These are phyloP conservation scores for Calyptomena viridis DNA, from an alignment of 2,113 vertebrate species.

Conservation along the genomic window DNA sequence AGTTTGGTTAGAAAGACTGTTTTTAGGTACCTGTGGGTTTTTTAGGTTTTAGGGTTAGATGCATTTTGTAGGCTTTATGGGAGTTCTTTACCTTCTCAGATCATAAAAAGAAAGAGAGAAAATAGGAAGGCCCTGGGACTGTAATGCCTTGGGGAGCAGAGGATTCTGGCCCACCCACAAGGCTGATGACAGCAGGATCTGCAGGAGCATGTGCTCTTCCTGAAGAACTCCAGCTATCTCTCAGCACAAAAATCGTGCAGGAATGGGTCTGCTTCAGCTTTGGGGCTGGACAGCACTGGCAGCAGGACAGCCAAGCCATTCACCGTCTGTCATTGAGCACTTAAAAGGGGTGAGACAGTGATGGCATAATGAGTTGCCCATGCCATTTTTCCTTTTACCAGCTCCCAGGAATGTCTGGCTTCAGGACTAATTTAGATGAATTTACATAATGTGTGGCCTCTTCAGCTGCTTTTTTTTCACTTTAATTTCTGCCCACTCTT, in stretches of 20 bases:
- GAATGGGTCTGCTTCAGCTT: background rate
- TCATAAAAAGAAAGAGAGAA: background rate
- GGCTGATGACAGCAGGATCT: background rate
- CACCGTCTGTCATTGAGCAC: background rate
- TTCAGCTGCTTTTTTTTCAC: background rate
- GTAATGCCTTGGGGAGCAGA: fast-evolving
- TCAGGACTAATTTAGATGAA: background rate
- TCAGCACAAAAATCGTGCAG: background rate
- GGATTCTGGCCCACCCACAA: background rate
- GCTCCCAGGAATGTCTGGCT: slow-evolving; percentile 5
- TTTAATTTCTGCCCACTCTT: background rate
- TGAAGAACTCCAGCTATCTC: background rate
- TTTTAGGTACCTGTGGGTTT: background rate
- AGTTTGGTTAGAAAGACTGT: background rate
- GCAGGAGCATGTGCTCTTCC: background rate
- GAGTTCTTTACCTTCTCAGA: background rate
- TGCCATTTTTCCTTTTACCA: background rate
- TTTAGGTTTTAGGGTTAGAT: background rate
- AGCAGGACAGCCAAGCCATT: background rate
- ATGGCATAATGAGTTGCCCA: background rate
- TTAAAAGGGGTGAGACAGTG: background rate
- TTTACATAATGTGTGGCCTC: slow-evolving; percentile 2
- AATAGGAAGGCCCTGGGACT: background rate
- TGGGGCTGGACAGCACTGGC: background rate
- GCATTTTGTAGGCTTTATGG: background rate